phyloP scores from a whole-genome alignment of 92 coral and sea anemone species.

The Hydrozoanthus gracilis region DNA sequence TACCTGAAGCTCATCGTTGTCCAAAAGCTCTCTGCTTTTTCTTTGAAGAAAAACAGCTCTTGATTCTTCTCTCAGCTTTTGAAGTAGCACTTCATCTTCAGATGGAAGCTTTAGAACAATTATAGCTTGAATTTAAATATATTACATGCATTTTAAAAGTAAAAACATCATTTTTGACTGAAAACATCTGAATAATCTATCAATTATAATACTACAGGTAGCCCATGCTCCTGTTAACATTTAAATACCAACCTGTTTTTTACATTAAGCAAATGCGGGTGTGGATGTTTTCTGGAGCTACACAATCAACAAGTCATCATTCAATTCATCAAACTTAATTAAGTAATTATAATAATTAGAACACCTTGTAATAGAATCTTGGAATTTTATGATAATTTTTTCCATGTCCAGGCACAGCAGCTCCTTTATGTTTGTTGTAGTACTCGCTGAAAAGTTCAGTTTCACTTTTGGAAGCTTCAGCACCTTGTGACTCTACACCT shows the following conservation, averaged over 20 bases:
- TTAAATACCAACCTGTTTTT: too few relatives aligned
- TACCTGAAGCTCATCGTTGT: slow-evolving; percentile 98
- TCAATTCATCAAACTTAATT: not conserved
- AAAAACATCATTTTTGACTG: too few relatives aligned
- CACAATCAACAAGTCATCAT: not conserved
- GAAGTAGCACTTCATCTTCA: slow-evolving; percentile 94
- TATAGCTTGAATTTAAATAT: not conserved
- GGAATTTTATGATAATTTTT: slow-evolving; percentile 82
- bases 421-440: slow-evolving; percentile 86
- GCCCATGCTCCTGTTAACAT: too few relatives aligned
- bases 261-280: too few relatives aligned
- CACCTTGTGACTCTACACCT: slow-evolving; percentile 20
- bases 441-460: slow-evolving; percentile 89
- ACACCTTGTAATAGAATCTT: slow-evolving; percentile 94
- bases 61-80: slow-evolving; percentile 93
- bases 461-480: slow-evolving; percentile 64
- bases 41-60: slow-evolving; percentile 97
- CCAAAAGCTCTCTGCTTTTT: slow-evolving; percentile 94
- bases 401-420: slow-evolving; percentile 58
- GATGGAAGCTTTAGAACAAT: slow-evolving; percentile 82
- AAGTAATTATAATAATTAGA: not conserved
- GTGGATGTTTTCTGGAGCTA: too few relatives aligned
- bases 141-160: not conserved
- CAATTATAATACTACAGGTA: too few relatives aligned
- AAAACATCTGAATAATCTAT: too few relatives aligned